Percentiles rank a stretch among this genome's conserved stretches.
Conservation (phyloP, 2,113 vertebrate genomes). For the Dolichotis patagonum region DNA sequence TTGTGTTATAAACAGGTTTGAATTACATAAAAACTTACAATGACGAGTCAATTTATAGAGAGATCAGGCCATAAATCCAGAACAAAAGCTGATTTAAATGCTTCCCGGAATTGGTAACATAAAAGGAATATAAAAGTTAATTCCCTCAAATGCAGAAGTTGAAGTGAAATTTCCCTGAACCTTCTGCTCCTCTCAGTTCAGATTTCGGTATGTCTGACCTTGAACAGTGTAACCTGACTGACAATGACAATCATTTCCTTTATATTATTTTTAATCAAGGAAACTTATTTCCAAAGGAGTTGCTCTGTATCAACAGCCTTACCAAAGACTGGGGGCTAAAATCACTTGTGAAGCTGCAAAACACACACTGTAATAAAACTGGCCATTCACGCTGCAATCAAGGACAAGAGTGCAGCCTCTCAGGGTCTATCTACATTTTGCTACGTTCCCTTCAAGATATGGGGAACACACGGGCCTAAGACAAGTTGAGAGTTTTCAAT, state of each 20-base stretch:
- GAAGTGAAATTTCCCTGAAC: slow-evolving; percentile 13
- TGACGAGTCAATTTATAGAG: not conserved
- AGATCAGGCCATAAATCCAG: not conserved
- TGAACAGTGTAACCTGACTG: not conserved
- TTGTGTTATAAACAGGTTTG: not conserved
- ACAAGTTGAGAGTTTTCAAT: not conserved
- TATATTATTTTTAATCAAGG: slow-evolving; percentile 43
- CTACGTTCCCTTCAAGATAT: not conserved
- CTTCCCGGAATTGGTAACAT: not conserved
- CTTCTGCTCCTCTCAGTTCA: not conserved
- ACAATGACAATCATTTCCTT: not conserved
- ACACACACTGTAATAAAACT: not conserved
- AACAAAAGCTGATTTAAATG: not conserved
- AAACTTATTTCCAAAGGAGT: not conserved
- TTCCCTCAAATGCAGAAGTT: not conserved
- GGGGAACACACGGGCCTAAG: not conserved
- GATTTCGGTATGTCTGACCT: slow-evolving; percentile 1
- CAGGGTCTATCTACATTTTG: not conserved
- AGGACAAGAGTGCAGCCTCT: not conserved
- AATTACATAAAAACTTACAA: not conserved
- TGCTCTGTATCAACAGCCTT: slow-evolving; percentile 5
- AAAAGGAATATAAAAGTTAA: not conserved
- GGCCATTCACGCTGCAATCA: not conserved
- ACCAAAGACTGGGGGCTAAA: not conserved
- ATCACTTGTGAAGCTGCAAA: not conserved